Base-by-base conservation (phyloP, 37 sponge, comb jelly and placozoan species). In the Amphimedon queenslandica region DNA sequence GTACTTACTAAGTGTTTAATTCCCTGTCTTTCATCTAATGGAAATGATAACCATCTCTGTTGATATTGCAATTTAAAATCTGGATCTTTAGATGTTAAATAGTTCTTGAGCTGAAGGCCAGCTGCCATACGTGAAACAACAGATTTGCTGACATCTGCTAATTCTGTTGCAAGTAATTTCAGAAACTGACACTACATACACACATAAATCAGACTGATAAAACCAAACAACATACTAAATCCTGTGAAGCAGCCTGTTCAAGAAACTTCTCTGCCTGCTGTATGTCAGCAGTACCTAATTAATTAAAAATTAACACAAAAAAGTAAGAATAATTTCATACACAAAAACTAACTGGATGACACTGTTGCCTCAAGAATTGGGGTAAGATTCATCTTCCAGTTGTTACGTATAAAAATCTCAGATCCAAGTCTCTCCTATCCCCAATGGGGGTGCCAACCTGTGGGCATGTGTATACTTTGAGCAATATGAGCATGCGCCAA, bases 51-150 rank as follows among this genome's bases (percentile, higher is more conserved):
- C 99, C 99, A 98, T 40, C 82, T 41, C 55, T 90, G 88, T 53
- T 91, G 96, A 16, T 78, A 75, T 35, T 89, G 83, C 6, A 66
- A 37, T 38, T 75, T 77, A 38, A 83, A 60, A 1, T 51, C 76
- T 11, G 82, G 81, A 58, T 89, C 87, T 55, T 98, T 98, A 23
- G 92, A 78, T 27, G 95, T 92, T 18, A 98, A 88, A 63, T 87
- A 87, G 86, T 98, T 98, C 84, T 98, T 98, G n/a, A 98, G 81
- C 68, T 95, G 90, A 2, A 98, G 83, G 20, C 96, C 99, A 55
- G 99, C 99, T 25, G 99, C 99, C 69, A 82, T 77, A 24, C 99
- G 70, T 18, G 82, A 85, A 25, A 87, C 82, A 21, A 74, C 67
- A 38, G 81, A 82, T n/a, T 84, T 83, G 37, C 41, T 39, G 29